phyloP scores from a whole-genome alignment of 1,140 invertebrate genomes.

The Medauroidea extradentata region DNA sequence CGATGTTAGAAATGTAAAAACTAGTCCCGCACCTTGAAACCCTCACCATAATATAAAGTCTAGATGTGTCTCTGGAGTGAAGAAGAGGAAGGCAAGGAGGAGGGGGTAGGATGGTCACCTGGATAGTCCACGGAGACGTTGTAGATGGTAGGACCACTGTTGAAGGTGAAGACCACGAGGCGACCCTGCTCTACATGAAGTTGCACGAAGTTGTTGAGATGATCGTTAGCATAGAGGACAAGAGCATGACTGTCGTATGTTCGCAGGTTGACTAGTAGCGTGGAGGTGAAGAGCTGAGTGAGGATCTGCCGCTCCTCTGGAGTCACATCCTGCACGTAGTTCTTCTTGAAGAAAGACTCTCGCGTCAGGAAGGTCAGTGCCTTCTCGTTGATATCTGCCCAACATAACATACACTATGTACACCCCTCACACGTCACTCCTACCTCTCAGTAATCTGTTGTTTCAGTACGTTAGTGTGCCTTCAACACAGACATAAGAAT shows the following conservation, averaged over 20 bases:
- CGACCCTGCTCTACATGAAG: slow-evolving; percentile 74
- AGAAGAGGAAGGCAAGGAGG: no score
- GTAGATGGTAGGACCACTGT: slow-evolving; percentile 72
- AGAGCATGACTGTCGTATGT: slow-evolving; percentile 79
- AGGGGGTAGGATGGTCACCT: no score
- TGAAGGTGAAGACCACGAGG: slow-evolving; percentile 77
- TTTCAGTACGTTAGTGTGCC: no score
- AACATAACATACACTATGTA: slow-evolving; percentile 35
- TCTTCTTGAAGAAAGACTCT: slow-evolving; percentile 72
- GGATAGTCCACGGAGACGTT: slow-evolving; percentile 70
- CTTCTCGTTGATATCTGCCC: slow-evolving; percentile 81
- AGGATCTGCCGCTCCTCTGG: slow-evolving; percentile 59
- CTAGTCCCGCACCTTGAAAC: no score
- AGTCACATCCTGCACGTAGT: slow-evolving; percentile 59
- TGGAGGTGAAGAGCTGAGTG: slow-evolving; percentile 68
- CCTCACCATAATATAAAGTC: no score
- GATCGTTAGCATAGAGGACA: slow-evolving; percentile 87
- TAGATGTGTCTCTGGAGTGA: no score
- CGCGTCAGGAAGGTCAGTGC: slow-evolving; percentile 81
- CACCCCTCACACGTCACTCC: no score
- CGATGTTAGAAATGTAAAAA: no score
- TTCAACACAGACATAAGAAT: slow-evolving; percentile 15
- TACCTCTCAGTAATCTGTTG: no score
- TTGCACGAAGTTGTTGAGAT: slow-evolving; percentile 91
- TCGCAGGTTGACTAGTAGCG: slow-evolving; percentile 79